A percentile compares a stretch with the other conserved stretches of the same genome.
phyloP scores from a whole-genome alignment of 2,888 invertebrate species.

The Scaptodrosophila latifasciaeformis region DNA sequence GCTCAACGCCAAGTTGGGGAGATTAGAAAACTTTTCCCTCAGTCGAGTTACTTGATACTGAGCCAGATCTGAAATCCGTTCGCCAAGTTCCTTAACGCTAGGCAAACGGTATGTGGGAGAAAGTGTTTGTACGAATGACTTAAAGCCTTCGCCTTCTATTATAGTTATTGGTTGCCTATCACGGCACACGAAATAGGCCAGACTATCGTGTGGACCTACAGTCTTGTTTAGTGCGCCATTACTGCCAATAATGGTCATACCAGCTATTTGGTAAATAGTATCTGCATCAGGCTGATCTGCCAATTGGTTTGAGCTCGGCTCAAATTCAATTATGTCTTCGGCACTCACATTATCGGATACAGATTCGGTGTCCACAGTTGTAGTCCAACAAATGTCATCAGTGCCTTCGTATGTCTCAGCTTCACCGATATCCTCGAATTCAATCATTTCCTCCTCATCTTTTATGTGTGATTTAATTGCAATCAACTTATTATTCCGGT shows the following conservation, averaged over 20 bases:
- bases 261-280: no score
- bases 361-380: slow-evolving; percentile 28
- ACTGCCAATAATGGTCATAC: no score
- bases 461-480: not conserved
- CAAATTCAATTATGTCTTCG: slow-evolving; percentile 44
- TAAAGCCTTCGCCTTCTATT: slow-evolving; percentile 38
- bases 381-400: no score
- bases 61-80: slow-evolving; percentile 22
- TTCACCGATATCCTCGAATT: not conserved
- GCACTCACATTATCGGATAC: slow-evolving; percentile 31
- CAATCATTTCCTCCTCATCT: not conserved
- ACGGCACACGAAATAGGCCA: slow-evolving; percentile 43
- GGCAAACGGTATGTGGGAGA: slow-evolving; percentile 30
- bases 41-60: slow-evolving; percentile 15
- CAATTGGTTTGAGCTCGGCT: slow-evolving; percentile 42
- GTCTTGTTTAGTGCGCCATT: no score
- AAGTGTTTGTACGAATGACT: slow-evolving; percentile 20
- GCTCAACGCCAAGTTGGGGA: slow-evolving; percentile 32
- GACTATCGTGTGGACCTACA: slow-evolving; percentile 8
- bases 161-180: slow-evolving; percentile 32
- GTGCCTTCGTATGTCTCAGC: no score
- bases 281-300: no score
- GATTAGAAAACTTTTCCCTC: slow-evolving; percentile 15
- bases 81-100: slow-evolving; percentile 19
- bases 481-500: no score